Percentiles rank a stretch among this genome's conserved stretches.
Conservation (phyloP, 1,140 invertebrate genomes). For the Platyscapa corneri region DNA sequence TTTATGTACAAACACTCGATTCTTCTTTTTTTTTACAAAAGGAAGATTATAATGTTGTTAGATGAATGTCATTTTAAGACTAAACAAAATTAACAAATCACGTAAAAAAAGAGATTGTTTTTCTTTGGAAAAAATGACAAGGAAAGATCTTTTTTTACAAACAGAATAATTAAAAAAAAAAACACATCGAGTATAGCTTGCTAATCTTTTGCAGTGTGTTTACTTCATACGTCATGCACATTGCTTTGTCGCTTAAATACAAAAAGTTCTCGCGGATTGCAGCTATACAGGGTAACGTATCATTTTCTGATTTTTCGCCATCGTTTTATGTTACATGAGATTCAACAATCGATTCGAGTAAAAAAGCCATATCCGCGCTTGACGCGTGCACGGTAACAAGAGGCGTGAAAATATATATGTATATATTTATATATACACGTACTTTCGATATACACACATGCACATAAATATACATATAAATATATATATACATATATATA, state of each 20-base stretch:
- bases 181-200: constrained; percentile 62
- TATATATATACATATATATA: too few relatives aligned
- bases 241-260: constrained; percentile 63
- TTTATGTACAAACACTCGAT: constrained; percentile 46
- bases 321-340: constrained; percentile 71
- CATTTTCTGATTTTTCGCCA: constrained; percentile 51
- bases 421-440: constrained; percentile 54
- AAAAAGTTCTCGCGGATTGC: constrained; percentile 66
- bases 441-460: constrained; percentile 47
- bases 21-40: constrained; percentile 41
- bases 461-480: too few relatives aligned
- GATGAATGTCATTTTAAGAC: constrained; percentile 28
- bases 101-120: constrained; percentile 32
- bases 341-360: constrained; percentile 72
- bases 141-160: constrained; percentile 44
- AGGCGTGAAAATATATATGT: constrained; percentile 66
- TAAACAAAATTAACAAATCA: constrained; percentile 48
- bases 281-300: constrained; percentile 69
- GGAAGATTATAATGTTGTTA: constrained; percentile 40
- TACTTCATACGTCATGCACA: constrained; percentile 62
- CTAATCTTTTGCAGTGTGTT: constrained; percentile 63
- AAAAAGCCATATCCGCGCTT: constrained; percentile 69
- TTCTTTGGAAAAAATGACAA: constrained; percentile 54
- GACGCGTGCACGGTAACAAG: constrained; percentile 69
- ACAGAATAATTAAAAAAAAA: constrained; percentile 51